Evolutionary conservation across 1,140 invertebrate species (phyloP).

Genomic region (Gonioctena quinquepunctata): DNA sequence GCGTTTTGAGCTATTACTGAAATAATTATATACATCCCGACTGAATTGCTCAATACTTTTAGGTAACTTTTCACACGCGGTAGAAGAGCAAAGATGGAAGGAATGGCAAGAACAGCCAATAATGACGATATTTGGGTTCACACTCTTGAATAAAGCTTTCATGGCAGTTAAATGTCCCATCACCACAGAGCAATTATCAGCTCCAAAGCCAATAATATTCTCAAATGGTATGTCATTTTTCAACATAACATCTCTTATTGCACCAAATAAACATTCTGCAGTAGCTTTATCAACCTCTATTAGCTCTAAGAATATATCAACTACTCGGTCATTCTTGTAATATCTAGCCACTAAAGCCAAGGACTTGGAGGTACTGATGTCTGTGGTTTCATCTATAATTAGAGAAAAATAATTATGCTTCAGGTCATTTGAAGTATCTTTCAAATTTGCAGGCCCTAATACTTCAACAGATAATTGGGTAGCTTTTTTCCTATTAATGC

Average conservation of each 20-base stretch:
- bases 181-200: conserved; percentile 20
- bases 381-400: conserved; percentile 26
- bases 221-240: conserved; percentile 14
- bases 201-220: conserved; percentile 21
- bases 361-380: conserved; percentile 10
- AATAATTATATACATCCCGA: conserved; percentile 43
- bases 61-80: conserved; percentile 21
- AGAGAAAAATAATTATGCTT: conserved; percentile 14
- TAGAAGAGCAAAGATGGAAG: conserved; percentile 25
- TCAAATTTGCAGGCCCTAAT: conserved; percentile 12
- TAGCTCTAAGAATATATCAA: conserved; percentile 8
- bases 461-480: conserved; percentile 14
- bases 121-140: conserved; percentile 15
- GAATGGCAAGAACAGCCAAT: conserved; percentile 20
- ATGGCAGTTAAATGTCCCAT: conserved; percentile 16
- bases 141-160: conserved; percentile 2
- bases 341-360: conserved; percentile 10
- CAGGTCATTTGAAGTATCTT: not conserved
- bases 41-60: conserved; percentile 25
- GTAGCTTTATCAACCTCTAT: conserved; percentile 14
- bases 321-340: not conserved
- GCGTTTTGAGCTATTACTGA: conserved; percentile 42
- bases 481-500: conserved; percentile 19
- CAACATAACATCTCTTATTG: not conserved
- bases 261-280: conserved; percentile 1